A percentile compares a stretch with the other conserved stretches of the same genome.
Conservation (phyloP, 35 echinoderm and acorn worm species). For the Apostichopus parvimensis region DNA sequence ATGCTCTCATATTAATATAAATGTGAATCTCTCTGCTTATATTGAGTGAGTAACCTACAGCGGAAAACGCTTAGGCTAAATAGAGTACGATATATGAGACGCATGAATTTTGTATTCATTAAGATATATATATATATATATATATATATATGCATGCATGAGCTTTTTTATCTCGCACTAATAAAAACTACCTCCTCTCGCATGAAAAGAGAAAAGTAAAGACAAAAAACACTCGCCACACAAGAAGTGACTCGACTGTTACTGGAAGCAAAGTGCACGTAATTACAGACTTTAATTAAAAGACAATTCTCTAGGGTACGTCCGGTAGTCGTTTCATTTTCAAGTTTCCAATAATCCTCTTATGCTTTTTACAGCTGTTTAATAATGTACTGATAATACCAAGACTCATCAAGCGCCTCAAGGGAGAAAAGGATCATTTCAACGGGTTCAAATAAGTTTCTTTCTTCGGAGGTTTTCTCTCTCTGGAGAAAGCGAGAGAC, state of each 20-base stretch:
- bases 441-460: not conserved
- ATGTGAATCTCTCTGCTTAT: too few species aligned
- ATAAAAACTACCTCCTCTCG: not conserved
- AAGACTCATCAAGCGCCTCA: slow-evolving; percentile 10
- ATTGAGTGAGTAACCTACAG: too few species aligned
- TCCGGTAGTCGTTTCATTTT: slow-evolving; percentile 28
- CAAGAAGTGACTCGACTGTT: not conserved
- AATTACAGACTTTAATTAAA: slow-evolving; percentile 59
- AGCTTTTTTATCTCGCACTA: not conserved
- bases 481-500: not conserved
- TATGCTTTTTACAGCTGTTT: slow-evolving; percentile 54
- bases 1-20: too few species aligned
- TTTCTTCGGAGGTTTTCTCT: not conserved
- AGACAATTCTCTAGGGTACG: slow-evolving; percentile 32
- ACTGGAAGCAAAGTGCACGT: slow-evolving; percentile 41
- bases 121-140: too few species aligned
- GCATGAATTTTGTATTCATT: too few species aligned
- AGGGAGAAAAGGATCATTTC: slow-evolving; percentile 16
- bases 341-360: slow-evolving; percentile 12
- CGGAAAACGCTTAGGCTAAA: too few species aligned
- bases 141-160: not conserved
- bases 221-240: not conserved
- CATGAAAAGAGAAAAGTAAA: not conserved
- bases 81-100: too few species aligned
- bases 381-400: slow-evolving; percentile 40